Evolutionary conservation across 1,140 invertebrate genomes (phyloP).

Genomic region (Caligus rogercresseyi): DNA sequence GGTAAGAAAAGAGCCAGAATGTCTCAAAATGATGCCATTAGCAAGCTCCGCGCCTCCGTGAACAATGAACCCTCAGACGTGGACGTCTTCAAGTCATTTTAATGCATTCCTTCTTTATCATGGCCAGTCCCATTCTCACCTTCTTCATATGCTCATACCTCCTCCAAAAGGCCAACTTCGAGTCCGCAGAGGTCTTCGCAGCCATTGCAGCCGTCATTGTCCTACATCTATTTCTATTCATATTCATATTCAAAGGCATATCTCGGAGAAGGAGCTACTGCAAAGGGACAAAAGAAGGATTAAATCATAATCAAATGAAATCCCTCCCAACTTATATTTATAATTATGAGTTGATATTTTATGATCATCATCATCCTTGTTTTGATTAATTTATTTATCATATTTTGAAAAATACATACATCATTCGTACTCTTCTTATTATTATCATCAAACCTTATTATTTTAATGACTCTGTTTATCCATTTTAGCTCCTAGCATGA

Average conservation of each 20-base stretch:
- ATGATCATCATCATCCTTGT: neutral
- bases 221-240: neutral
- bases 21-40: too few species aligned
- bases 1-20: too few species aligned
- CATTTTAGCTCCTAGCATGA: neutral
- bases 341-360: neutral
- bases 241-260: neutral
- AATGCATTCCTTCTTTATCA: neutral
- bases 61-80: neutral
- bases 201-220: neutral
- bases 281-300: neutral
- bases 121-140: neutral
- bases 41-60: neutral
- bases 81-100: neutral
- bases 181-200: neutral
- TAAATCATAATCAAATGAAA: too few species aligned
- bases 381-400: neutral
- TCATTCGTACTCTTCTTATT: neutral
- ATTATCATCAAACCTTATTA: neutral
- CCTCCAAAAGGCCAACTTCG: neutral
- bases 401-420: neutral
- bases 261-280: neutral
- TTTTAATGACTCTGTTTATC: neutral
- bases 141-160: neutral
- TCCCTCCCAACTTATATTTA: neutral